Conservation (phyloP, 2,113 vertebrate genomes). For the Thalassoma bifasciatum region DNA sequence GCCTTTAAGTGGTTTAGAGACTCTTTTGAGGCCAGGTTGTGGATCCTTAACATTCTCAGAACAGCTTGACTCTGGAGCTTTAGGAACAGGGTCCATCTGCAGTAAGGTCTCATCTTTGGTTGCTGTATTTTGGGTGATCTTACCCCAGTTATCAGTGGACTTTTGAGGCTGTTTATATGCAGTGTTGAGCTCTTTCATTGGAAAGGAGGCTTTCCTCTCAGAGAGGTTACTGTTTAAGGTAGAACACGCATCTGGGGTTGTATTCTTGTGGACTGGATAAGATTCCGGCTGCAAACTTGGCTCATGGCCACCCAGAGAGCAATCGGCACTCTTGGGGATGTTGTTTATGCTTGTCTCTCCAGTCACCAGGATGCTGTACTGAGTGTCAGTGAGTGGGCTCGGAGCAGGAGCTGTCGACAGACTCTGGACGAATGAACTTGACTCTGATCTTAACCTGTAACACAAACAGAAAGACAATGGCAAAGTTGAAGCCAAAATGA, state of each 20-base stretch:
- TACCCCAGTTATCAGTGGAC: not conserved
- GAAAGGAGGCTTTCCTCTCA: slow-evolving; percentile 4
- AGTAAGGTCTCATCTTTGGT: not conserved
- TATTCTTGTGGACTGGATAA: not conserved
- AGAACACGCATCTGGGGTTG: not conserved
- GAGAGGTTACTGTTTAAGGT: not conserved
- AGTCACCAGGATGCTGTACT: slow-evolving; percentile 71
- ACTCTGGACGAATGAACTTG: slow-evolving; percentile 76
- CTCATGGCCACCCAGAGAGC: not conserved
- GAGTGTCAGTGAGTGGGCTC: slow-evolving; percentile 67
- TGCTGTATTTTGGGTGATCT: not conserved
- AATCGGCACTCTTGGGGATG: not conserved
- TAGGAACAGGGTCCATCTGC: not conserved
- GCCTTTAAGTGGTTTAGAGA: not conserved
- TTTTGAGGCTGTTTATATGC: not conserved
- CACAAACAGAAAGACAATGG: slow-evolving; percentile 11
- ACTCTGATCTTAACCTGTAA: slow-evolving; percentile 70
- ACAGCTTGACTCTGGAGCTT: not conserved
- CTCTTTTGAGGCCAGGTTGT: no score
- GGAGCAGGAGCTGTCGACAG: slow-evolving; percentile 74
- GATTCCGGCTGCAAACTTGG: not conserved
- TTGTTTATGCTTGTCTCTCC: slow-evolving; percentile 45
- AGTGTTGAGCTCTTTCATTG: not conserved
- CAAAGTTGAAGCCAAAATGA: no score
- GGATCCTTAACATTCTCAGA: not conserved